These are phyloP conservation scores for Turdus rufiventris DNA, from an alignment of 2,113 vertebrate species.

Conservation along the genomic window DNA sequence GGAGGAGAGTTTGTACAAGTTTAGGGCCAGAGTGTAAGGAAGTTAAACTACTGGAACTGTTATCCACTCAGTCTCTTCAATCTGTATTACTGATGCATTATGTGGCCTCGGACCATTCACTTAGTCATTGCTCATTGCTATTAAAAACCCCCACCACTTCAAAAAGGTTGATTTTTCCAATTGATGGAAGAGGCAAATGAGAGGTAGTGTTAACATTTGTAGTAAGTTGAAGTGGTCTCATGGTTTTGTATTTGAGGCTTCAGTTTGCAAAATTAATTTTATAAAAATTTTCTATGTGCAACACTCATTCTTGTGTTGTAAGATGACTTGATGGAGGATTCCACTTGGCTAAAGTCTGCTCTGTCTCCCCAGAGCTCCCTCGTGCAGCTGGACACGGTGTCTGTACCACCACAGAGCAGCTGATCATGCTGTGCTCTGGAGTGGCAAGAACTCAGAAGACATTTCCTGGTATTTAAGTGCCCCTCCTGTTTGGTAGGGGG, in stretches of 20 bases:
- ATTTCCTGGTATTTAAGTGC: not conserved
- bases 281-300: not conserved
- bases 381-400: rapidly evolving
- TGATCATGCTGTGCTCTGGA: not conserved
- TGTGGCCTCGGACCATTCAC: not conserved
- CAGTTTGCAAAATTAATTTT: not conserved
- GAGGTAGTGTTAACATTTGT: not conserved
- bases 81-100: rapidly evolving
- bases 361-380: not conserved
- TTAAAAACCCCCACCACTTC: rapidly evolving
- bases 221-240: not conserved
- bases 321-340: not conserved
- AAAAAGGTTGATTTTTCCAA: not conserved
- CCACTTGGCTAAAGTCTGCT: not conserved
- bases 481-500: not conserved
- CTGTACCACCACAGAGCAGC: not conserved
- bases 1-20: not conserved
- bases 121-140: not conserved
- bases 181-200: not conserved
- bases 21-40: not conserved
- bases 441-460: not conserved
- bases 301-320: rapidly evolving
- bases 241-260: not conserved
- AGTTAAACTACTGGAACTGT: not conserved
- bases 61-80: not conserved